Percentiles rank a stretch among this genome's conserved stretches.
Evolutionary conservation across 1,140 invertebrate genomes (phyloP).

Genomic region (Apis laboriosa): DNA sequence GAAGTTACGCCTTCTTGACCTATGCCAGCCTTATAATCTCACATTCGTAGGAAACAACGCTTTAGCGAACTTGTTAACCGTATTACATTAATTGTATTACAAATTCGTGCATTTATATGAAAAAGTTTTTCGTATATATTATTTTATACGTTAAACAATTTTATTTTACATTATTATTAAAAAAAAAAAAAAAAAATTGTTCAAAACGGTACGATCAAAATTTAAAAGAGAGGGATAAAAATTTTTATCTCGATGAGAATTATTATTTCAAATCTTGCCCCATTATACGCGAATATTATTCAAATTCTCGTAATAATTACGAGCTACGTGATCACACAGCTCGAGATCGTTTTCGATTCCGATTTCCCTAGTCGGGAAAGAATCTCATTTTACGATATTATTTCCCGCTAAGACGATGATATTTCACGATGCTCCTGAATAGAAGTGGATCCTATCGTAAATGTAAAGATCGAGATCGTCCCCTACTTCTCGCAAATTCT

Average conservation of each 20-base stretch:
- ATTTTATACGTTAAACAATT: no score
- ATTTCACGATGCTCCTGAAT: slow-evolving; percentile 69
- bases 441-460: slow-evolving; percentile 61
- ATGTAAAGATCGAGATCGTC: slow-evolving; percentile 72
- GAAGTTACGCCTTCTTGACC: slow-evolving; percentile 49
- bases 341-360: slow-evolving; percentile 37
- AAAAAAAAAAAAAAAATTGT: no score
- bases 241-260: no score
- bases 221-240: no score
- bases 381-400: slow-evolving; percentile 56
- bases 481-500: slow-evolving; percentile 71
- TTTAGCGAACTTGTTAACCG: not conserved
- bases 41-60: not conserved
- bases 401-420: slow-evolving; percentile 66
- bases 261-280: no score
- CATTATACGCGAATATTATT: not conserved
- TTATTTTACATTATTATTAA: no score
- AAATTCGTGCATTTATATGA: not conserved
- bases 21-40: slow-evolving; percentile 11
- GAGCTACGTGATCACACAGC: slow-evolving; percentile 4
- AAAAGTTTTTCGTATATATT: no score
- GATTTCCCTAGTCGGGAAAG: slow-evolving; percentile 11
- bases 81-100: not conserved
- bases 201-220: no score
- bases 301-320: slow-evolving; percentile 20